Evolutionary conservation across 2,888 invertebrate species (phyloP), one percentile per base, ranked within the genome.

Genomic region (Muschampia plurimacula): DNA sequence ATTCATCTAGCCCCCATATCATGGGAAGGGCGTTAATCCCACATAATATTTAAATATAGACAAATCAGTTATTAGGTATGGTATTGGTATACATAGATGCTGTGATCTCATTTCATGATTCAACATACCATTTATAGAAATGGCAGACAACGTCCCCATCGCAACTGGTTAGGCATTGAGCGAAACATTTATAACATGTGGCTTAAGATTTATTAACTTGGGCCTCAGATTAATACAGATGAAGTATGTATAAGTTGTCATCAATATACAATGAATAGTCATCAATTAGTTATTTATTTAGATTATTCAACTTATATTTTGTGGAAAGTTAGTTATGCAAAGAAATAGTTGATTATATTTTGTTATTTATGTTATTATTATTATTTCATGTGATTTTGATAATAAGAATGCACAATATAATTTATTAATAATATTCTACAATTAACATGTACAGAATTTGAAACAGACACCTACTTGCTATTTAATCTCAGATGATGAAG

Each of bases 101-200:
- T 76, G 83, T 90, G 88, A 89, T 89, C 86, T 89, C 88, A 90
- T 85, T 84, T 80, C 72, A 83, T 90, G 90, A 91, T 83, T 91
- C 89, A 89, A 79, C 77, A 69, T 57, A 74, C 87, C 84, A 79
- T 84, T 82, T 86, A 84, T 80, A 84, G 60, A 60, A 60, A 36
- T 13, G 59, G 13, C 59, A 59, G 59, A 59, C 36, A 60, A 36
- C 59, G 59, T 60, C 59, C 59, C 36, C 32, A 22, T 22, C 55
- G 55, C 28, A 57, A 57, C 67, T 39, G 57, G 70, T 70, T 66
- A 36, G 70, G 52, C 62, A 39, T 49, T 70, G 39, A 55, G 57
- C 49, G 68, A 49, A 73, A 71, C 69, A 74, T 72, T 74, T 74
- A 69, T 74, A 73, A 70, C 69, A 70, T 70, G 64, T 59, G 64